Base-by-base conservation (phyloP, 2,888 invertebrate genomes). In the Drosophila sordidula region DNA sequence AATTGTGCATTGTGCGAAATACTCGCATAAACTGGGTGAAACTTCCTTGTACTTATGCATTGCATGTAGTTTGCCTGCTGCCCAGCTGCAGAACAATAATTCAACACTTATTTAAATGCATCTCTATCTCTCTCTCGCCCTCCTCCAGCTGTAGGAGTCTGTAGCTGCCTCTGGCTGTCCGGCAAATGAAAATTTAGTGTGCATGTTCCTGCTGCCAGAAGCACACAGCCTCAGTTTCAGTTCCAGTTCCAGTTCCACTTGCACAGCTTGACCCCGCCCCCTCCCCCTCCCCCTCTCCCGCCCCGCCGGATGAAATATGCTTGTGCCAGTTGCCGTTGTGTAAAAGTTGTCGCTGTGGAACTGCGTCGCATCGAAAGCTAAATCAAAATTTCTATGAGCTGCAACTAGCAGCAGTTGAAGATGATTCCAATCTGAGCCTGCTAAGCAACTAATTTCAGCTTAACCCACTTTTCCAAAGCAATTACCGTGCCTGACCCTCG, bases 51-150 rank as follows among this genome's bases (percentile, higher is more conserved):
- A 70, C 41, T 57, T 65, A 8, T 45, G 16, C n/a, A 52, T 44
- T 14, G 51, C 34, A 52, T 52, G 45, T 55, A 56, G 70, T 39
- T 47, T 18, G 55, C 47, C 62, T 41, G 32, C 29, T 64, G 45
- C 63, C 52, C 83, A 57, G 64, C 71, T 75, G 65, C 70, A 80
- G 61, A 61, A 85, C 87, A 87, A 87, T 84, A 87, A 87, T 71
- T 84, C 87, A 84, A 82, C 84, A 87, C 87, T 78, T 87, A 84
- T 87, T 84, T 84, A 87, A 84, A 87, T 83, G 81, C 81, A 79
- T 72, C 61, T 62, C 70, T 51, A 75, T 66, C 59, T 50, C 34
- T 12, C 4, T 12, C 12, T 34, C 34, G 11, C 34, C 1, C 12
- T 11, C 34, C 12, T 18, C 54, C 34, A 56, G 34, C 29, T 52